phyloP scores from a whole-genome alignment of 2,888 invertebrate species.

The Drosophila silvestris region DNA sequence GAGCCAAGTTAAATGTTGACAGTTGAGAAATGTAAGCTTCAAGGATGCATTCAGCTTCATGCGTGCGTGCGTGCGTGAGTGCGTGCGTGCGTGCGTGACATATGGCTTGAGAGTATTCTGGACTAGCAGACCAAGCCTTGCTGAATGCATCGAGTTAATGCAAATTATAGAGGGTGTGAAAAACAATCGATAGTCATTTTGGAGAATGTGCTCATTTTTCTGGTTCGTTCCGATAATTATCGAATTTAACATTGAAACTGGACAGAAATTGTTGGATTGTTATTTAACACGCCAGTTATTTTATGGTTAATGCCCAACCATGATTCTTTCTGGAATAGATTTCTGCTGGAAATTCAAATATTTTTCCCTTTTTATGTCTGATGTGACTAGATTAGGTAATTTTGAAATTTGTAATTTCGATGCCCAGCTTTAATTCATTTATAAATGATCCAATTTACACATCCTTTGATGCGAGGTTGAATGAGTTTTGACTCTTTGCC shows the following conservation, averaged over 20 bases:
- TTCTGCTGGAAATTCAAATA: background rate
- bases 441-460: constrained; percentile 6
- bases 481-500: background rate
- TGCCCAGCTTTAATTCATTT: background rate
- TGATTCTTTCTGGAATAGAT: background rate
- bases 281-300: background rate
- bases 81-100: constrained; percentile 52
- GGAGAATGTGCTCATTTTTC: background rate
- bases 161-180: background rate
- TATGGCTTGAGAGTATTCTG: constrained; percentile 49
- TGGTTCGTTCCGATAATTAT: background rate
- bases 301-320: background rate
- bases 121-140: constrained; percentile 17
- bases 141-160: constrained; percentile 30
- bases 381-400: background rate
- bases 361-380: background rate
- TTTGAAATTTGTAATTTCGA: background rate
- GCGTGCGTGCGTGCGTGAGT: background rate
- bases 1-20: constrained; percentile 78
- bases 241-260: background rate
- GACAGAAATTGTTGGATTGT: background rate
- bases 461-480: background rate
- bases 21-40: constrained; percentile 81
- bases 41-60: constrained; percentile 63
- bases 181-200: constrained; percentile 18